Base-by-base conservation (phyloP, 2,797 vertebrate species). In the Acridotheres tristis region DNA sequence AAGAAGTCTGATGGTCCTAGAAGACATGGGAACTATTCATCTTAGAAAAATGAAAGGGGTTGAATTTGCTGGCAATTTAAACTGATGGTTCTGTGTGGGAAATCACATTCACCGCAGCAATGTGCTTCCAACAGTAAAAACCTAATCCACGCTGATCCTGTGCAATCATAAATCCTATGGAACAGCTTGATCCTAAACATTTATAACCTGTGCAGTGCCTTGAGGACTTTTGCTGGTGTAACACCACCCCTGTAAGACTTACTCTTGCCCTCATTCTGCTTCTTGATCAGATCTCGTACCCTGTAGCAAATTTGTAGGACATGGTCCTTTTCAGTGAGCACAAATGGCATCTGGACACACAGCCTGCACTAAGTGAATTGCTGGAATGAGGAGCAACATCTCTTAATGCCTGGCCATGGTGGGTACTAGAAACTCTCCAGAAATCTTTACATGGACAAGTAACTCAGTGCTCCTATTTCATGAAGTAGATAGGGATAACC, bases 381-480 rank as follows among this genome's bases (percentile, higher is more conserved):
- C 51, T 62, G 47, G 26, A 58, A 26, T 9, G 13, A 74, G 14
- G 7, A 85, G 68, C 40, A 68, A 34, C 23, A 50, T 79, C 61
- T 11, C 0, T 18, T 42, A 76, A 5, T 29, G 38, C 12, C 15
- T 76, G 29, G 19, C 50, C n/a, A 45, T 2, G 1, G 40, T 5
- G 8, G 25, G 26, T 78, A 27, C 54, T 23, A 75, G 58, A 84
- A 81, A 48, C n/a, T 40, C 32, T 47, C 23, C 27, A 75, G 43
- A 47, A 59, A 62, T 34, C 73, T 63, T 54, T 38, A 81, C 29
- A 16, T 4, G 14, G 71, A 47, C 48, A 63, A 38, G 50, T 54
- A 80, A 3, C 40, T 75, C 38, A 38, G 15, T 29, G 34, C 51
- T 57, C 51, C 30, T 30, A 45, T 55, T 74, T 82, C 47, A 91